Percentiles rank a stretch among this genome's conserved stretches.
phyloP scores from a whole-genome alignment of 2,797 vertebrate species.

The Gadopsis marmoratus region DNA sequence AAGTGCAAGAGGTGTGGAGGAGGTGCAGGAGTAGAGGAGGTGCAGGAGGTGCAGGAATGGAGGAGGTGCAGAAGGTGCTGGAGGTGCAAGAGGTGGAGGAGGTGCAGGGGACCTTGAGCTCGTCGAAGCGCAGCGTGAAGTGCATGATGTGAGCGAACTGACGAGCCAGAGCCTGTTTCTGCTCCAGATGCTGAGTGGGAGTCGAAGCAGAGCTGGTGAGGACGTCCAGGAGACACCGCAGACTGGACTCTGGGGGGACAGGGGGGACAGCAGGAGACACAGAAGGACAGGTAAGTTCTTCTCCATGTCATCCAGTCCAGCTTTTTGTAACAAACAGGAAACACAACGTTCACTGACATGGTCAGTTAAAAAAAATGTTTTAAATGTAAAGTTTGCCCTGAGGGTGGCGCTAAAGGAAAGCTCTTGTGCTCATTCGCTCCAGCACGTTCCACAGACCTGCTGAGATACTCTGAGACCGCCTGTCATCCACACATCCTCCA shows the following conservation, averaged over 20 bases:
- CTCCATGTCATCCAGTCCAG: background rate
- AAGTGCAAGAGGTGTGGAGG: background rate
- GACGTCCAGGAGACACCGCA: constrained; percentile 90
- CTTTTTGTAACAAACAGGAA: background rate
- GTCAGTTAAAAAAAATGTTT: too few relatives aligned
- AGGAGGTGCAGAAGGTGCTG: background rate
- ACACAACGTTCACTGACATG: background rate
- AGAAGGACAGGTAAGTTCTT: too few relatives aligned
- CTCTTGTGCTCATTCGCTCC: background rate
- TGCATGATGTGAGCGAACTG: constrained; percentile 98
- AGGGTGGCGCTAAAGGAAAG: background rate
- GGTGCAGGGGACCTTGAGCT: constrained; percentile 90
- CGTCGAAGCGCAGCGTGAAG: constrained; percentile 97
- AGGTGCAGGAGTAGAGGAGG: background rate
- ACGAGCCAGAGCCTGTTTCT: constrained; percentile 98
- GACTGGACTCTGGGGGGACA: constrained; percentile 86
- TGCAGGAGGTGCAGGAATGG: too few relatives aligned
- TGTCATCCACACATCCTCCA: too few relatives aligned
- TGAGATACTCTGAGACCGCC: too few relatives aligned
- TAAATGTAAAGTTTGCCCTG: background rate
- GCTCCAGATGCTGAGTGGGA: constrained; percentile 97
- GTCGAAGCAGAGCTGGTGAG: constrained; percentile 90
- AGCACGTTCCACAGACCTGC: too few relatives aligned
- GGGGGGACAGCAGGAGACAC: too few relatives aligned
- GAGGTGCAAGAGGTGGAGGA: background rate